phyloP scores from a whole-genome alignment of 2,888 invertebrate genomes.

The Lasius platythorax region DNA sequence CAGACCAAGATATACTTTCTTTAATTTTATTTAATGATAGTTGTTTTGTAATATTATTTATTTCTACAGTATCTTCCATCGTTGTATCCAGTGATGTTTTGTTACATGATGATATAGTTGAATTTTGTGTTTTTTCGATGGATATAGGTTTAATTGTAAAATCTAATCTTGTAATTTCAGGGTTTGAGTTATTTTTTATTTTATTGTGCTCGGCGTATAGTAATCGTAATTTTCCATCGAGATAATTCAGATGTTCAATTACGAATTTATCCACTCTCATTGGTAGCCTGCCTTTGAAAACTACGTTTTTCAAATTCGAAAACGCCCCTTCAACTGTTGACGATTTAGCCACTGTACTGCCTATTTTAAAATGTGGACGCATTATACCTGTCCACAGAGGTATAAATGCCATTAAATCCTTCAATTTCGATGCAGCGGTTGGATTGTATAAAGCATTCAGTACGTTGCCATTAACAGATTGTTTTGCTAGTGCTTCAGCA shows the following conservation, averaged over 20 bases:
- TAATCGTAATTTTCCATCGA: too few species aligned
- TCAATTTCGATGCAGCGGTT: constrained; percentile 38
- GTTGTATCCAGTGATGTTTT: too few species aligned
- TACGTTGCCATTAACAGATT: constrained; percentile 23
- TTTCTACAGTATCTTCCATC: neutral
- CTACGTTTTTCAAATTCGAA: constrained; percentile 44
- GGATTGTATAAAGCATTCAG: constrained; percentile 51
- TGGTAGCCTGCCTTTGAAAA: constrained; percentile 40
- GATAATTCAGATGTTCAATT: too few species aligned
- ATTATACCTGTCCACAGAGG: constrained; percentile 55
- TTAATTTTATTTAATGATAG: constrained; percentile 6
- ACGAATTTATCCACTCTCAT: neutral
- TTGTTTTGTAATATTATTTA: neutral
- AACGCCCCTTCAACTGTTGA: constrained; percentile 46
- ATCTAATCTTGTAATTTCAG: neutral
- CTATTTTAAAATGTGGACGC: constrained; percentile 38
- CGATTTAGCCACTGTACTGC: constrained; percentile 42
- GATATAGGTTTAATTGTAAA: neutral
- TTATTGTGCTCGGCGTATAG: too few species aligned
- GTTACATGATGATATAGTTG: too few species aligned
- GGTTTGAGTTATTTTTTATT: too few species aligned
- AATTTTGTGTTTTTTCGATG: neutral
- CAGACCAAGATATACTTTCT: neutral
- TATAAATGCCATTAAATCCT: constrained; percentile 34
- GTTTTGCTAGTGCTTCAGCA: constrained; percentile 11